A percentile compares a stretch with the other conserved stretches of the same genome.
phyloP scores from a whole-genome alignment of 2,113 vertebrate species.

The Chinchilla lanigera region DNA sequence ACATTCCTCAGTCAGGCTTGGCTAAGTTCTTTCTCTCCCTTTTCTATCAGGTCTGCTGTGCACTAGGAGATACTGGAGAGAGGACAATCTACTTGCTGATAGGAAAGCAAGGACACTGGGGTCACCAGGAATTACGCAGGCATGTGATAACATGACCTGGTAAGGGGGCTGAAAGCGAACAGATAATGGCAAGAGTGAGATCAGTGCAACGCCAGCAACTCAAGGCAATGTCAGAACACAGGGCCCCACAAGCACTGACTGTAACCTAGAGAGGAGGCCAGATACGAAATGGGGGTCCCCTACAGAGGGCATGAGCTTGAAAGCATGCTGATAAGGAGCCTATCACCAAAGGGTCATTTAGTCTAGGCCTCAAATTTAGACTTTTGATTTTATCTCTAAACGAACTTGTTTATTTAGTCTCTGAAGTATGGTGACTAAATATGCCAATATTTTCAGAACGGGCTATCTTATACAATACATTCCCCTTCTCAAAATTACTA shows the following conservation, averaged over 20 bases:
- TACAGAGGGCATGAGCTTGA: not conserved
- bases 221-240: not conserved
- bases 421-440: constrained; percentile 32
- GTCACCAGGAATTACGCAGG: not conserved
- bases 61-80: constrained; percentile 31
- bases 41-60: constrained; percentile 41
- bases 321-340: constrained; percentile 36
- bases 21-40: not conserved
- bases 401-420: constrained; percentile 54
- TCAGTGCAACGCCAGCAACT: not conserved
- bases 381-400: constrained; percentile 52
- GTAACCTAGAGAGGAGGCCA: not conserved
- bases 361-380: constrained; percentile 58
- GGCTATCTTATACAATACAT: not conserved
- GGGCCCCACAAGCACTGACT: not conserved
- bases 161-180: constrained; percentile 18
- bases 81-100: constrained; percentile 50
- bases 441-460: constrained; percentile 36
- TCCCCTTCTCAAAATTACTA: constrained; percentile 24
- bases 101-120: constrained; percentile 63
- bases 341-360: constrained; percentile 32
- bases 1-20: not conserved
- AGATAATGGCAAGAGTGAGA: constrained; percentile 26
- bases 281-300: not conserved
- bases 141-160: constrained; percentile 61